These are phyloP conservation scores for Gymnocephalus cernua DNA, from an alignment of 2,113 vertebrate genomes.

Conservation along the genomic window DNA sequence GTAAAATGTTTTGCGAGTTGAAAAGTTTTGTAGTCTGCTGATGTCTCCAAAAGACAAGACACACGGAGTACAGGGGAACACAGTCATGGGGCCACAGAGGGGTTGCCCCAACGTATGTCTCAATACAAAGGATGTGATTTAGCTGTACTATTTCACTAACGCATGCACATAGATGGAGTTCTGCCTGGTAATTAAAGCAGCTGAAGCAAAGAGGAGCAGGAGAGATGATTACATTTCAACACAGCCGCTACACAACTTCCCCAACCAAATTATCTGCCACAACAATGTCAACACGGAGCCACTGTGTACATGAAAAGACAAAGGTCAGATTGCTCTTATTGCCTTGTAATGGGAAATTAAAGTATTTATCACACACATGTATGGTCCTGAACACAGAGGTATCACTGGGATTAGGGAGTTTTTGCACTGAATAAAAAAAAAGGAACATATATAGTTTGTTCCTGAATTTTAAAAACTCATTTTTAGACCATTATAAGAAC, in stretches of 20 bases:
- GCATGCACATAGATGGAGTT: not conserved
- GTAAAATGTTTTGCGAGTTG: not conserved
- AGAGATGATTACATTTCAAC: not conserved
- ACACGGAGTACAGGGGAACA: not conserved
- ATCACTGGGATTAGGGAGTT: not conserved
- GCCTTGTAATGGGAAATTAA: slow-evolving; percentile 9
- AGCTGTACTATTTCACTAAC: too few species aligned
- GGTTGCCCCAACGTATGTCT: not conserved
- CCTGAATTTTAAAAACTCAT: not conserved
- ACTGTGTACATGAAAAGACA: not conserved
- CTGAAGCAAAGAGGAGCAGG: not conserved
- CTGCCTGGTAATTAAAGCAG: not conserved
- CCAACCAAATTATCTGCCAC: not conserved
- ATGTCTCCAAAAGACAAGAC: not conserved
- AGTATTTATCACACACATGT: slow-evolving; percentile 29
- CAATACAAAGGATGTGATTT: not conserved
- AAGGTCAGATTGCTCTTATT: slow-evolving; percentile 17
- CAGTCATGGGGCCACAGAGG: not conserved
- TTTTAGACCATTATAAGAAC: not conserved
- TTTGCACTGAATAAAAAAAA: not conserved
- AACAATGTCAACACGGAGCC: not conserved
- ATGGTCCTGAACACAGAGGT: not conserved
- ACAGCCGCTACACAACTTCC: not conserved
- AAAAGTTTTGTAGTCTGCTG: slow-evolving; percentile 39
- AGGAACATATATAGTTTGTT: not conserved